Conservation (phyloP, 2,113 vertebrate genomes). For the Colinus virginianus region DNA sequence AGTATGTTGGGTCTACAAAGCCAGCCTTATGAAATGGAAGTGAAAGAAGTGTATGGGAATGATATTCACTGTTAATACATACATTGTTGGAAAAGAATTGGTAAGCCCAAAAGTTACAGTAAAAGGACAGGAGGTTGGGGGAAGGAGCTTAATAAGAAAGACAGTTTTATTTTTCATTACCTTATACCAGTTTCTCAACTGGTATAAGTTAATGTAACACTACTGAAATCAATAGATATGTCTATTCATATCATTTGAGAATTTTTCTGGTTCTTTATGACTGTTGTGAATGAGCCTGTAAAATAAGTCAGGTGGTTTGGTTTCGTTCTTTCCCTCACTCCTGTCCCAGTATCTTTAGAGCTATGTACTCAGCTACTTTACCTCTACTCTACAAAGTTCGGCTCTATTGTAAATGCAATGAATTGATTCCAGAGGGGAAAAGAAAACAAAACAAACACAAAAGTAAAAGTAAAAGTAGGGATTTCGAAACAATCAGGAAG, state of each 20-base stretch:
- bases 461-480: conserved; percentile 3
- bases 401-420: conserved; percentile 41
- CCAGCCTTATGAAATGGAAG: conserved; percentile 9
- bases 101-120: conserved; percentile 57
- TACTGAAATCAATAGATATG: conserved; percentile 8
- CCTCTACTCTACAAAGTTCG: conserved; percentile 45
- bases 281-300: background rate
- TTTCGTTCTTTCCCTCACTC: conserved; percentile 55
- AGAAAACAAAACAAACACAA: background rate
- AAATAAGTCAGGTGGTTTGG: conserved; percentile 21
- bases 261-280: background rate
- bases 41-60: conserved; percentile 8
- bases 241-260: background rate
- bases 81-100: conserved; percentile 44
- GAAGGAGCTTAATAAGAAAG: background rate
- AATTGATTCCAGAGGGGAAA: background rate
- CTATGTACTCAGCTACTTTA: conserved; percentile 47
- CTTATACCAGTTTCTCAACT: conserved; percentile 18
- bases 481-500: conserved; percentile 49
- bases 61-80: conserved; percentile 31
- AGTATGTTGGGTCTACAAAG: conserved; percentile 45
- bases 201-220: conserved; percentile 22
- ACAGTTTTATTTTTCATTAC: conserved; percentile 23
- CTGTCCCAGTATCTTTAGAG: conserved; percentile 57
- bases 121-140: conserved; percentile 31